phyloP scores from a whole-genome alignment of 2,797 vertebrate genomes.

The Anas georgica region DNA sequence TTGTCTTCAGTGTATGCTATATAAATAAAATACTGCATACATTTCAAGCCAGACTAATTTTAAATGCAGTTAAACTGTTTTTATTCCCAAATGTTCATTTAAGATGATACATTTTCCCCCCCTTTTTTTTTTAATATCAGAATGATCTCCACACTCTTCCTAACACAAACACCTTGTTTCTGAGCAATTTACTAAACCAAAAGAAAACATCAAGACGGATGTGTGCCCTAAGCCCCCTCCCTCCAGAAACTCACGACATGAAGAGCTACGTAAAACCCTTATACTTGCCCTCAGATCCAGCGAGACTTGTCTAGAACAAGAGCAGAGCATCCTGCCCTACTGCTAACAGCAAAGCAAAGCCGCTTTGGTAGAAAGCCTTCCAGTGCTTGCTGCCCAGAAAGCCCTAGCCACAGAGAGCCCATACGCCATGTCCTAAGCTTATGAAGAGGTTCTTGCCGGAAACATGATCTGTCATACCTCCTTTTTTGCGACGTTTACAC shows the following conservation, averaged over 20 bases:
- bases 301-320: accelerated
- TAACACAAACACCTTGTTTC: neutral
- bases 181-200: neutral
- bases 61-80: neutral
- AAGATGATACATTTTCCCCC: neutral
- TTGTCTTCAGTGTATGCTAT: neutral
- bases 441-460: neutral
- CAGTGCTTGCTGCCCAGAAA: neutral
- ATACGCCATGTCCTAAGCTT: neutral
- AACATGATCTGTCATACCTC: constrained; percentile 47
- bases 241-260: neutral
- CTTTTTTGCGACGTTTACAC: constrained; percentile 87
- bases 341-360: neutral
- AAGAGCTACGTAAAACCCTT: neutral
- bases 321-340: neutral
- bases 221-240: neutral
- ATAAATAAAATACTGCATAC: neutral
- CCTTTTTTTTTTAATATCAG: neutral
- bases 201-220: neutral
- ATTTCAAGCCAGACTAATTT: neutral
- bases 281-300: neutral
- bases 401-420: neutral
- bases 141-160: neutral
- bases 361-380: neutral
- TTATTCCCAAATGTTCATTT: neutral